Evolutionary conservation across 2,888 invertebrate genomes (phyloP), one percentile per base, ranked within the genome.

Genomic region (Sylvicola cinctus): DNA sequence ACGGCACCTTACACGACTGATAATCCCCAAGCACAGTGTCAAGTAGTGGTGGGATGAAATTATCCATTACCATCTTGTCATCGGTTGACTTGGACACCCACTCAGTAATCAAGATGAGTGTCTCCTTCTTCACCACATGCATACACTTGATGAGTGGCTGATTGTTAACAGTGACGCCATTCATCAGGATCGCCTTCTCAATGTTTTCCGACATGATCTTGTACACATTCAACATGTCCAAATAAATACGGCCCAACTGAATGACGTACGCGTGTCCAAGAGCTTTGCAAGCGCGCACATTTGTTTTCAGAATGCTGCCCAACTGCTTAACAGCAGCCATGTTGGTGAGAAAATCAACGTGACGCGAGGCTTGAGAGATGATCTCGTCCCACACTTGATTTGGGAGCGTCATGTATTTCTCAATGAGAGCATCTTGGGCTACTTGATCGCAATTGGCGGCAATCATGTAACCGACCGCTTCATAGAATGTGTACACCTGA

Each of bases 381-480:
- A 96, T 88, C 49, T 93, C 93, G 61, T 95, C 95, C 98, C 98
- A 98, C 20, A 57, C 91, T 63, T 88, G 84, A 63, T 99, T 98
- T 11, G 98, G 98, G 42, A 98, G 65, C 48, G 76, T 63, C 96
- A 99, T 98, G 50, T 96, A 93, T 49, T 90, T 85, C 51, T 95
- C 93, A 51, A 99, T 95, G 27, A 98, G 69, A 42, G 75, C 74
- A 55, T 95, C 93, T 59, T 96, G 95, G 25, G 80, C 74, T 31
- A 78, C 71, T 49, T 78, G 74, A 59, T 96, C 93, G 12, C 79
- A 70, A 61, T 95, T 91, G 30, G 95, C 90, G 52, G 83, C 83
- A 50, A 99, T 96, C 91, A 99, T 96, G 55, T 91, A 87, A 16
- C 96, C 98, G 34, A 98, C 93, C 28, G 98, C 96, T 63, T 98